Base-by-base conservation (phyloP, 2,888 invertebrate genomes). In the Ectemnius continuus region DNA sequence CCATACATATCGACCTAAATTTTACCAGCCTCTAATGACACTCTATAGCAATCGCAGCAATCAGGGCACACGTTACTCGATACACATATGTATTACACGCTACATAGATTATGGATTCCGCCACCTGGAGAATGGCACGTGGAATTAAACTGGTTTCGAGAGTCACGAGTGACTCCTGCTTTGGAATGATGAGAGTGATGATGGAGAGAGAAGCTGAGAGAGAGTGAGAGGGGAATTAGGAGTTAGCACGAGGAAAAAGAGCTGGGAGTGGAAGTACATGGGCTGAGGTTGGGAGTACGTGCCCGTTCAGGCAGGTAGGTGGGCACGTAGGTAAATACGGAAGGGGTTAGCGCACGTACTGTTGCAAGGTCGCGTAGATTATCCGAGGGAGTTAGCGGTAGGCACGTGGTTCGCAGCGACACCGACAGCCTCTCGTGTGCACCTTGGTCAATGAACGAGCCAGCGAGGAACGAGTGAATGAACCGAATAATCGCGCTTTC, bases 351-450 rank as follows among this genome's bases (percentile, higher is more conserved):
- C 52, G 71, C 67, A 61, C 73, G 75, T 62, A 65, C 69, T 65
- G 72, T 76, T 36, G 85, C 88, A 87, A 87, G 86, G 86, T 82
- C 85, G 84, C 81, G 80, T 81, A 74, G 80, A 85, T 83, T 81
- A 83, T 82, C 83, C 82, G 60, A 69, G 61, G 36, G 78, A 82
- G 79, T 78, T 67, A 65, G 61, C 61, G 61, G 36, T 65, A 58
- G 65, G 58, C 81, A 75, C 77, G 79, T 75, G 78, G 72, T 72
- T 60, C 68, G 69, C 70, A 8, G 36, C 36, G 8, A 8, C 8
- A 36, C n/a, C 16, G 14, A 16, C 14, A 16, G n/a, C 5, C 52
- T 52, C 14, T 52, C 52, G 52, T 67, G 73, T 71, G 63, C 64
- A 71, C 78, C 79, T 79, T 82, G 81, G 78, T 85, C 84, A 81